Base-by-base conservation (phyloP, 2,113 vertebrate species). In the Pipa parva region DNA sequence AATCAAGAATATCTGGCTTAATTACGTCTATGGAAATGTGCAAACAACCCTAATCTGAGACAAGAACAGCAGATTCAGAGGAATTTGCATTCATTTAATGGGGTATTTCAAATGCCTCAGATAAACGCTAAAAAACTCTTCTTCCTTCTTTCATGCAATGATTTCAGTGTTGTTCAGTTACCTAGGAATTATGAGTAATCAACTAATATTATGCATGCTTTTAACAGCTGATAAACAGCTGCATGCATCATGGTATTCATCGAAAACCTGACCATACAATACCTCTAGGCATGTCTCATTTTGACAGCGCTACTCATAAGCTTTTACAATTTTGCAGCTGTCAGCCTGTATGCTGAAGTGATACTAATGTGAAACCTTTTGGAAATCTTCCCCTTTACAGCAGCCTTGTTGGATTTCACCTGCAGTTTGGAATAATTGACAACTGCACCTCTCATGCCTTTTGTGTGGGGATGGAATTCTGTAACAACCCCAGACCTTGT, bases 211-310 rank as follows among this genome's bases (percentile, higher is more conserved):
- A 50, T 70, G 59, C 26, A 71, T 70, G 51, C 71, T 72, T 67
- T 59, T 69, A 78, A 73, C 81, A 78, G 77, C 76, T 81, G 79
- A 66, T 61, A 39, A 79, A 75, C 80, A 85, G 77, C 80, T 82
- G 77, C 65, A 42, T 12, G 68, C 63, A 69, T 77, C 69, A 56
- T 57, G 59, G 62, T 57, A 69, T 33, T 27, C 58, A 54, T 56
- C 56, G 71, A 62, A 74, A 74, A 68, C 49, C 67, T 45, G 58
- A 71, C 70, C 49, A 60, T 76, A 76, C 75, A 79, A 74, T 59
- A 71, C 54, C 66, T 74, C 66, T 37, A 61, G 54, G 33, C 58
- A 54, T 60, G 51, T 52, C 45, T 52, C 33, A 70, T 50, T 56
- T 36, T 36, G 48, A 42, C 25, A 70, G 21, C 48, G 61, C 48